Base-by-base conservation (phyloP, 2,888 invertebrate species). In the Agriopis leucophaearia region DNA sequence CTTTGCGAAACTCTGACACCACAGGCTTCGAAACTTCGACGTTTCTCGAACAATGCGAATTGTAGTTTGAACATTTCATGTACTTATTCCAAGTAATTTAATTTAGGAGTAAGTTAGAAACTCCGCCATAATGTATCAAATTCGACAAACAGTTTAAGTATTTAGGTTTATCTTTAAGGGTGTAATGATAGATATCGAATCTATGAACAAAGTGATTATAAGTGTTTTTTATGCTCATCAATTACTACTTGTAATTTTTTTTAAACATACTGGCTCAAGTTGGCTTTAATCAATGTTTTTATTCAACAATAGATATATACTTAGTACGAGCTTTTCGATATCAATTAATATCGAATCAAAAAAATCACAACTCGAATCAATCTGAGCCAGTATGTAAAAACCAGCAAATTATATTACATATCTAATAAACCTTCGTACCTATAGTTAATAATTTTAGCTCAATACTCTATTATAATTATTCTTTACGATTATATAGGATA, bases 41-140 rank as follows among this genome's bases (percentile, higher is more conserved):
- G 69, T 71, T 72, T 71, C 56, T 70, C 72, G 75, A 75, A 64
- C 50, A 55, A 71, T 81, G 85, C 89, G 90, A 90, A 89, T 90
- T 81, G 88, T 88, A 90, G 85, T 77, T 84, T 63, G 38, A 50
- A 40, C 9, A 54, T 67, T 62, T 62, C 42, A 59, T 66, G 68
- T 74, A 75, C 75, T 75, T 72, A 74, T 82, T 85, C 81, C 81
- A 86, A 81, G 83, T 88, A 86, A 82, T 84, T 81, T 81, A 81
- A 81, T 81, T 82, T 83, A 87, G 88, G 85, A 87, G 89, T 85
- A 88, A 83, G 84, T 82, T 81, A 82, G 82, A 83, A n/a, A 90
- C 90, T 93, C 92, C 93, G 93, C 93, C 93, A 93, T 94, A 93
- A 90, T 88, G 81, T 87, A 88, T 89, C 83, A 87, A 83, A 78